Base-by-base conservation (phyloP, 2,113 vertebrate genomes). In the Phrynosoma platyrhinos region DNA sequence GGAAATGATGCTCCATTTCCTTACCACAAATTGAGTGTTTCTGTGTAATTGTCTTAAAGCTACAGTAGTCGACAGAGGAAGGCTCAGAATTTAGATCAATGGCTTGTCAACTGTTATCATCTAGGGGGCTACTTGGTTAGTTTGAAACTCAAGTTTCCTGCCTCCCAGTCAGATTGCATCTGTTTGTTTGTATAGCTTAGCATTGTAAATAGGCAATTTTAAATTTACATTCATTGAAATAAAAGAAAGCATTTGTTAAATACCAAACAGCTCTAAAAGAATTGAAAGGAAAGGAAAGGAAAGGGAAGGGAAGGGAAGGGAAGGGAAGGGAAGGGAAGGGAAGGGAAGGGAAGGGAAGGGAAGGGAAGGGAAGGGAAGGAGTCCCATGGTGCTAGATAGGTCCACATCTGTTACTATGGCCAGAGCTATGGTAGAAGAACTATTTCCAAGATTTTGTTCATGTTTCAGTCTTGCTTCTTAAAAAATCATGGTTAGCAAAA, bases 1-100 rank as follows among this genome's bases (percentile, higher is more conserved):
- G 90, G 40, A 89, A 93, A 88, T 2, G 86, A 88, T 85, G 92
- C 93, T 92, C 91, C 92, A 91, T 91, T 83, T 77, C 69, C 89
- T 93, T 94, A 77, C 78, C 62, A 72, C 91, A 92, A 94, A 94
- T 80, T 89, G 92, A 88, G 87, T 1, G 1, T 47, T 47, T 47
- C 91, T 88, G 79, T 71, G n/a, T 64, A 69, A 36, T 52, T 92
- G 27, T 90, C 90, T 92, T 92, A 92, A 91, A 90, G 82, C 77
- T 71, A 9, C 78, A 69, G 20, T 78, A 79, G 21, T 76, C 27
- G 36, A 87, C 5, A 90, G 91, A 90, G 93, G 20, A 72, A 84
- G 36, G 42, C 68, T 87, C 79, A 74, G 36, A 72, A 52, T 83
- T 68, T 36, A 76, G 55, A 40, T 42, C 30, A 32, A 58, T 82